A percentile compares a stretch with the other conserved stretches of the same genome.
Evolutionary conservation across 2,888 invertebrate genomes (phyloP).

Genomic region (Synanthedon myopaeformis): DNA sequence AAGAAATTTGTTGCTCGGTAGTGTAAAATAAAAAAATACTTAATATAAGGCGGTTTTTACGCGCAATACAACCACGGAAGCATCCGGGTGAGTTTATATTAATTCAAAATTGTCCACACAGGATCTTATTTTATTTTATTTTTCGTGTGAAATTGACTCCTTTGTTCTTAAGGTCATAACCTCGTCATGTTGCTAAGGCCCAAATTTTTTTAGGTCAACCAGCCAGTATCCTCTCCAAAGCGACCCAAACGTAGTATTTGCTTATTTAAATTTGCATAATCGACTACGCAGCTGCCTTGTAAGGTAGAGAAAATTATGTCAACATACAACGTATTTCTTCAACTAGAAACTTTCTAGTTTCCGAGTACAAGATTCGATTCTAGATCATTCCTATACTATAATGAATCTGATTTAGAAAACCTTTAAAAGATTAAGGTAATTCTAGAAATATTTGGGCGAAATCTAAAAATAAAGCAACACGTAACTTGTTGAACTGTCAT

Average conservation of each 20-base stretch:
- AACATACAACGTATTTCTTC: constrained; percentile 5
- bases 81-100: constrained; percentile 58
- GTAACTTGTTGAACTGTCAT: background rate
- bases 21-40: constrained; percentile 39
- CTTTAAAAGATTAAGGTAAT: background rate
- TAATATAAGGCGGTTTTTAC: constrained; percentile 41
- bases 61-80: constrained; percentile 49
- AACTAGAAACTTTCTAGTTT: background rate
- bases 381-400: background rate
- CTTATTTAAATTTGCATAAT: constrained; percentile 33
- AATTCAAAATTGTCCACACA: constrained; percentile 11
- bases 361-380: background rate
- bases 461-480: background rate
- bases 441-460: background rate
- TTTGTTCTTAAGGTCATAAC: constrained; percentile 27
- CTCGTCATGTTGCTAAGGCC: constrained; percentile 20
- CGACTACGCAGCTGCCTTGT: constrained; percentile 11
- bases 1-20: constrained; percentile 35
- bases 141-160: constrained; percentile 15
- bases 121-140: constrained; percentile 13
- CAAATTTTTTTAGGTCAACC: constrained; percentile 53
- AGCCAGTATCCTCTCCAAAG: constrained; percentile 35
- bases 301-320: constrained; percentile 12
- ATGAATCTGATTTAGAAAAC: no score
- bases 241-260: constrained; percentile 26